Conservation (phyloP, 2,113 vertebrate species). For the Odocoileus hemionus region DNA sequence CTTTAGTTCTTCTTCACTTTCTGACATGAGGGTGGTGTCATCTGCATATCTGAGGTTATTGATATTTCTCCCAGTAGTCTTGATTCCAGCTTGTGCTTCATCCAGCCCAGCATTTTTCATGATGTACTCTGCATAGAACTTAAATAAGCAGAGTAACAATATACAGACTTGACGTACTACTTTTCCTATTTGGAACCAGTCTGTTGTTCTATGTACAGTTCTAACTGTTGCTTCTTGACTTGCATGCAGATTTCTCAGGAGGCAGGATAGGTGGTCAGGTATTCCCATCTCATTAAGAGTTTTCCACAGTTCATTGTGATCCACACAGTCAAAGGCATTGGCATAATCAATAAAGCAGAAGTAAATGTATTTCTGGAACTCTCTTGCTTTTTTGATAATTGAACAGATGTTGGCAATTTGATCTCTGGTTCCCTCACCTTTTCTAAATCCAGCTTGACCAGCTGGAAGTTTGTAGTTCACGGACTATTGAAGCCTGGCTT, state of each 20-base stretch:
- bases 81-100: neutral
- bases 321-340: neutral
- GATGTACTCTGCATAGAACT: neutral
- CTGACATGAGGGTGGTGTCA: neutral
- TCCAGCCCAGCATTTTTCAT: neutral
- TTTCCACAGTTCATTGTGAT: neutral
- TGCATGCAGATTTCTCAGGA: neutral
- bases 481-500: neutral
- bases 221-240: neutral
- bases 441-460: neutral
- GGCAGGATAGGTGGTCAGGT: neutral
- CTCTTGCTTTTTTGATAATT: neutral
- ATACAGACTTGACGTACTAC: neutral
- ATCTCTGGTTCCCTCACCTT: neutral
- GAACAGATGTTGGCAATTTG: neutral
- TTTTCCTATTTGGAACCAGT: neutral
- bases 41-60: neutral
- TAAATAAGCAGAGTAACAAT: neutral
- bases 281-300: neutral
- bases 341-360: neutral
- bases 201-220: neutral
- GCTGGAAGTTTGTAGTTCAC: accelerated
- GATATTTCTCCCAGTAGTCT: neutral
- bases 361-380: neutral
- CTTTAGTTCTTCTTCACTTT: neutral